Evolutionary conservation across 2,888 invertebrate species (phyloP).

Genomic region (Drosophila paranaensis): DNA sequence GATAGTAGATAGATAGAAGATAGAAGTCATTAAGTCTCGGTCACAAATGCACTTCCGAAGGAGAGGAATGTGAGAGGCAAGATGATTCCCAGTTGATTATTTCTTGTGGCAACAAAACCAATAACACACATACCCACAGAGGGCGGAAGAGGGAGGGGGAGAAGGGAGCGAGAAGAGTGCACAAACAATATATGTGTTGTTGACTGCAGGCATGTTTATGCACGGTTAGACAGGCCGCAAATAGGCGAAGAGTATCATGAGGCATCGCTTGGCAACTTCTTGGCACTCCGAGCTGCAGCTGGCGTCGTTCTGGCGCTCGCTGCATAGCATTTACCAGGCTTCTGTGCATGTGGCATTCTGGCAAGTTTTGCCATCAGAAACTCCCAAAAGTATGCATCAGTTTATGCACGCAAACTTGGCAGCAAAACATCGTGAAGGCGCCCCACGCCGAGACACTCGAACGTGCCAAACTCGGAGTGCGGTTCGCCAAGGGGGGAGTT

Average conservation of each 20-base stretch:
- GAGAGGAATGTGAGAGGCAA: background rate
- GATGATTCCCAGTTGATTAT: slow-evolving; percentile 20
- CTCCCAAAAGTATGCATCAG: slow-evolving; percentile 75
- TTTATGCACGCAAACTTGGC: slow-evolving; percentile 68
- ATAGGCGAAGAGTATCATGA: slow-evolving; percentile 19
- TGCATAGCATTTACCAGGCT: slow-evolving; percentile 53
- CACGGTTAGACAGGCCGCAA: slow-evolving; percentile 27
- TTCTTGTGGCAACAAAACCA: slow-evolving; percentile 28
- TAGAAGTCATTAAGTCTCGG: background rate
- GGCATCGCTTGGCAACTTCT: slow-evolving; percentile 30
- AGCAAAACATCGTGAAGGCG: slow-evolving; percentile 50
- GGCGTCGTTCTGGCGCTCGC: background rate
- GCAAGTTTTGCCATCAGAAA: slow-evolving; percentile 69
- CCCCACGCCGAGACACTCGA: slow-evolving; percentile 2
- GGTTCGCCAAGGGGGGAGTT: slow-evolving; percentile 1
- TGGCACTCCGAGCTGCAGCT: slow-evolving; percentile 34
- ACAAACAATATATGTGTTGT: background rate
- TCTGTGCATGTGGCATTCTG: slow-evolving; percentile 53
- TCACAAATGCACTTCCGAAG: background rate
- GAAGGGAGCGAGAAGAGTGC: background rate
- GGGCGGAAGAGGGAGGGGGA: background rate
- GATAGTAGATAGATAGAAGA: background rate
- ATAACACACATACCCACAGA: slow-evolving; percentile 8
- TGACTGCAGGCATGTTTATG: slow-evolving; percentile 15
- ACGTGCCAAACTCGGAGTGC: slow-evolving; percentile 6